These are phyloP conservation scores for Chironex yamaguchii DNA, from an alignment of 30 jellyfish, hydroid and myxozoan genomes.

Conservation along the genomic window DNA sequence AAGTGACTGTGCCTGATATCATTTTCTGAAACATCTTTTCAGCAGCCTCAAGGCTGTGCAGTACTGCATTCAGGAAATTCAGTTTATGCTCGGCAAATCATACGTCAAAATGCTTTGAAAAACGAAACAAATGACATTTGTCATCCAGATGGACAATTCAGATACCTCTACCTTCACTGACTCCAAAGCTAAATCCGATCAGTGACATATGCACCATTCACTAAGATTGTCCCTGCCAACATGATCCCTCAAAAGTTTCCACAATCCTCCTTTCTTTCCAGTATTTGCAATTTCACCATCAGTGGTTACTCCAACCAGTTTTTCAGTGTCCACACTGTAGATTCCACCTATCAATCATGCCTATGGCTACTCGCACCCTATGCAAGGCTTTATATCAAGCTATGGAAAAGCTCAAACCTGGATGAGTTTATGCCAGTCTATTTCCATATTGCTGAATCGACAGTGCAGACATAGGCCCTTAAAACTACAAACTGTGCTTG, in stretches of 20 bases:
- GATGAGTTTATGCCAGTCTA: too few relatives aligned
- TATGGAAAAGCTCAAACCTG: too few relatives aligned
- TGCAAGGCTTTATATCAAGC: too few relatives aligned
- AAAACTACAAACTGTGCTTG: too few relatives aligned
- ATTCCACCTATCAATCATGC: too few relatives aligned
- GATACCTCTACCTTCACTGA: conserved; percentile 60
- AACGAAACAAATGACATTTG: background rate
- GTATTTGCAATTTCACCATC: conserved; percentile 61
- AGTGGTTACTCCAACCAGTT: conserved; percentile 56
- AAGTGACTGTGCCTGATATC: conserved; percentile 54
- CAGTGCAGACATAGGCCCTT: too few relatives aligned
- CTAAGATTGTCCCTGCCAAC: conserved; percentile 57
- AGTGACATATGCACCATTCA: conserved; percentile 63
- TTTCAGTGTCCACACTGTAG: conserved; percentile 22
- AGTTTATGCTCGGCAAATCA: conserved; percentile 61
- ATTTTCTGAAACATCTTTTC: conserved; percentile 45
- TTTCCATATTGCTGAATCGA: too few relatives aligned
- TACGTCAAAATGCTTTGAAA: conserved; percentile 62
- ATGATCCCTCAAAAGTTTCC: conserved; percentile 29
- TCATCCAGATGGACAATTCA: conserved; percentile 56
- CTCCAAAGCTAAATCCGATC: conserved; percentile 73
- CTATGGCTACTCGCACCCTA: too few relatives aligned
- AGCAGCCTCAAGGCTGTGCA: conserved; percentile 70
- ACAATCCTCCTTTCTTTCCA: conserved; percentile 48
- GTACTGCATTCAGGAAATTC: conserved; percentile 46